Evolutionary conservation across 2,888 invertebrate genomes (phyloP).

Genomic region (Ceraclea dissimilis): DNA sequence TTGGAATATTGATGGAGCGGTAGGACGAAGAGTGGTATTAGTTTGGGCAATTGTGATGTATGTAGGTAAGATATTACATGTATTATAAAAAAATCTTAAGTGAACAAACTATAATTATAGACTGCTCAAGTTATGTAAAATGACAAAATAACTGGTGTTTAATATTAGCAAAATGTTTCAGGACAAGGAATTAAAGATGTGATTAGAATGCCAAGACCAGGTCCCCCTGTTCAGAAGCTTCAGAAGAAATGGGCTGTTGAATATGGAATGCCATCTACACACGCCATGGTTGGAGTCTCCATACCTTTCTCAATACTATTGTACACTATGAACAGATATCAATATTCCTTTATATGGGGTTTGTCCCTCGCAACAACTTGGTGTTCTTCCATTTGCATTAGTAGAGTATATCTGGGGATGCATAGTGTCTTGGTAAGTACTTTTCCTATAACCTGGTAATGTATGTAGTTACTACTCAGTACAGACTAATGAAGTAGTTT

Average conservation of each 20-base stretch:
- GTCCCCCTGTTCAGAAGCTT: conserved; percentile 73
- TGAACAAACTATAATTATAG: too few relatives aligned
- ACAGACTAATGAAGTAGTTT: too few relatives aligned
- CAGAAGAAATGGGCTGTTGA: conserved; percentile 86
- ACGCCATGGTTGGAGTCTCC: conserved; percentile 84
- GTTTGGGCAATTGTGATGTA: conserved; percentile 82
- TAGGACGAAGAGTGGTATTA: conserved; percentile 72
- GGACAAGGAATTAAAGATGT: conserved; percentile 87
- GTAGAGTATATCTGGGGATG: conserved; percentile 88
- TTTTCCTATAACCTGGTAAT: too few relatives aligned
- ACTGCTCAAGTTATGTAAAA: too few relatives aligned
- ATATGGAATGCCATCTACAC: conserved; percentile 93
- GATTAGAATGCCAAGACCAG: conserved; percentile 78
- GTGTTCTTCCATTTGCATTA: conserved; percentile 74
- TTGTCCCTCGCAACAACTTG: conserved; percentile 52
- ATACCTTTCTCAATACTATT: conserved; percentile 80
- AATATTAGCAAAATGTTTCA: conserved; percentile 34
- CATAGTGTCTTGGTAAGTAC: conserved; percentile 75
- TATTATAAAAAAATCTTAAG: too few relatives aligned
- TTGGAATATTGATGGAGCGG: conserved; percentile 88
- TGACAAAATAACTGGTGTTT: too few relatives aligned
- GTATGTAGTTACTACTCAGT: too few relatives aligned
- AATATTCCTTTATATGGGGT: conserved; percentile 57
- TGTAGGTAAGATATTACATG: conserved; percentile 55
- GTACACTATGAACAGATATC: conserved; percentile 73